These are phyloP conservation scores for Gobionotothen gibberifrons DNA, from an alignment of 2,797 vertebrate species.

Conservation along the genomic window DNA sequence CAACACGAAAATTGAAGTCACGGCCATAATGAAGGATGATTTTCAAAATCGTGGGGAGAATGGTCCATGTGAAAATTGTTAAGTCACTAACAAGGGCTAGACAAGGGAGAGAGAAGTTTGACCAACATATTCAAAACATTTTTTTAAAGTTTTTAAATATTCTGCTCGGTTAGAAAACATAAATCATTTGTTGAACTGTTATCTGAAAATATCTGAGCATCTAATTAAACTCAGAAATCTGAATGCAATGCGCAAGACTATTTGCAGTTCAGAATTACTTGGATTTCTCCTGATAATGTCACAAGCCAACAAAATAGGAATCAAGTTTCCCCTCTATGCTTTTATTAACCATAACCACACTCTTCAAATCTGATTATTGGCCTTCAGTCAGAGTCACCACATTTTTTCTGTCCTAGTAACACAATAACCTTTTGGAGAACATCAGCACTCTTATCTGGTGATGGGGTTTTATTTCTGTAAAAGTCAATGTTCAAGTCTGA, in stretches of 20 bases:
- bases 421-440: neutral
- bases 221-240: neutral
- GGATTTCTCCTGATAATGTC: no score
- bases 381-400: no score
- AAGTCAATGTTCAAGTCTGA: neutral
- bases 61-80: neutral
- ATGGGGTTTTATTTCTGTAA: neutral
- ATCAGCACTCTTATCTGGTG: neutral
- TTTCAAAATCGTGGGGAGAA: constrained; percentile 13
- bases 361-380: no score
- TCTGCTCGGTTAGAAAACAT: neutral
- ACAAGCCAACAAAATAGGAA: no score
- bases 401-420: neutral
- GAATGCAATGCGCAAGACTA: neutral
- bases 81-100: neutral
- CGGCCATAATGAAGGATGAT: constrained; percentile 16
- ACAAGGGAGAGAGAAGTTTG: neutral
- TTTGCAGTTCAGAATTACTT: neutral
- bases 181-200: neutral
- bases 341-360: no score
- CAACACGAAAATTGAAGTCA: constrained; percentile 10
- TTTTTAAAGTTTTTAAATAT: neutral
- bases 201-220: neutral
- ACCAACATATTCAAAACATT: neutral
- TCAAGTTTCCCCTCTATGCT: no score